Base-by-base conservation (phyloP, 2,797 vertebrate species). In the Uromys caudimaculatus region DNA sequence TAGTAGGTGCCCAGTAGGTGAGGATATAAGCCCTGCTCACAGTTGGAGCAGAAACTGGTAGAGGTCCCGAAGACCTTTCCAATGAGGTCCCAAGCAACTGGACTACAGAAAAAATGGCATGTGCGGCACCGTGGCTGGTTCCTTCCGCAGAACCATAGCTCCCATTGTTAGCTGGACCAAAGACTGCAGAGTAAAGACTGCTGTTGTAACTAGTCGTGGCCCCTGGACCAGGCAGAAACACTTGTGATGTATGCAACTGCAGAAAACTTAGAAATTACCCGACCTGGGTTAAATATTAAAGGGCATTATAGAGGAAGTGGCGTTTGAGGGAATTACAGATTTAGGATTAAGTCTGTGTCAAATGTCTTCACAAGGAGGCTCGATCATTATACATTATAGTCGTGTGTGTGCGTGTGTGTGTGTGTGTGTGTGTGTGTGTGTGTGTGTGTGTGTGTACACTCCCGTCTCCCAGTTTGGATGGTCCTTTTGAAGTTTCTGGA, bases 261-360 rank as follows among this genome's bases (percentile, higher is more conserved):
- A 54, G 84, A 12, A 10, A 47, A 54, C 60, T 89, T 89, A 9
- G 8, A 58, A 60, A 44, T 89, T 50, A 38, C 54, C n/a, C 60
- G 69, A 21, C 50, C 90, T 64, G 24, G 76, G 23, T 71, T 95
- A 82, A 95, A 52, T 21, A 73, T 58, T 27, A 76, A 71, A 92
- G 1, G 24, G 12, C 35, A 23, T 93, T 71, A 21, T 3, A 62
- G 24, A 78, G 60, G 54, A 90, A 32, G 89, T 13, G 14, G 38
- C 47, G 52, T 56, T 82, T 89, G 84, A 76, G 17, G 19, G 41
- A 38, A 81, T 32, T 76, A 62, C 10, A 73, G 29, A 23, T 82
- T 89, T 84, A 60, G 47, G 38, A 1, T 85, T 85, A 64, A 62
- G 27, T 69, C n/a, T n/a, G 9, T 17, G 64, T 73, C 78, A 67